phyloP scores from a whole-genome alignment of 1,140 invertebrate genomes.

The Drosophila asahinai region DNA sequence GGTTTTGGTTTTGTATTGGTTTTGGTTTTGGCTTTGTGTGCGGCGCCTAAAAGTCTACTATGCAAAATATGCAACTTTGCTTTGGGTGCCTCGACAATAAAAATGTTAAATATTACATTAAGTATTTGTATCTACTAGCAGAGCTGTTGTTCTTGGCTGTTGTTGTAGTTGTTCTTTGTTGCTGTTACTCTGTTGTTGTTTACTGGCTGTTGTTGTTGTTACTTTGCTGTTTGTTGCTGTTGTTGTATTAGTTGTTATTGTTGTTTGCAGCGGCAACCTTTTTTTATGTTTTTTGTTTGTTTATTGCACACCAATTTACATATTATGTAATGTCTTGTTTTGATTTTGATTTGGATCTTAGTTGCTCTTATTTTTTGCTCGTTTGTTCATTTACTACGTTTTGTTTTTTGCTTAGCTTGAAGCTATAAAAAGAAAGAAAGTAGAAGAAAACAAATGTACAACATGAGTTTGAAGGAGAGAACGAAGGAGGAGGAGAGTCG shows the following conservation, averaged over 20 bases:
- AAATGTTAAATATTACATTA: conserved; percentile 50
- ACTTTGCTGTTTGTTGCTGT: conserved; percentile 32
- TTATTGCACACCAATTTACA: conserved; percentile 73
- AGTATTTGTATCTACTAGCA: conserved; percentile 64
- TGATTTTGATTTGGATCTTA: conserved; percentile 39
- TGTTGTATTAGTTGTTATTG: conserved; percentile 40
- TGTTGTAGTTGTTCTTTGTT: conserved; percentile 38
- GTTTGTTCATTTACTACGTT: conserved; percentile 59
- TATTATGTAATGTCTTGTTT: conserved; percentile 57
- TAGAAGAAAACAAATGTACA: conserved; percentile 81
- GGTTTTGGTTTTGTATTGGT: conserved; percentile 1
- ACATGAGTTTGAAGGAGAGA: conserved; percentile 65
- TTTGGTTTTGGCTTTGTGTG: conserved; percentile 53
- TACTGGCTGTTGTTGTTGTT: conserved; percentile 39
- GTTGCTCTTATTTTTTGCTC: conserved; percentile 36
- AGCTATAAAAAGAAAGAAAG: conserved; percentile 74
- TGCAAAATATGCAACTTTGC: conserved; percentile 67
- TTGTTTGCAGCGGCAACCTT: conserved; percentile 39
- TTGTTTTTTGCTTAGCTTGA: conserved; percentile 68
- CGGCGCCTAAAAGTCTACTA: conserved; percentile 75
- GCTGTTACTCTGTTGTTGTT: conserved; percentile 44
- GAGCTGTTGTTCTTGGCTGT: conserved; percentile 43
- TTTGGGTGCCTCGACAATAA: conserved; percentile 66
- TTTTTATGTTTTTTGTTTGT: conserved; percentile 35
- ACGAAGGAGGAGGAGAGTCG: conserved; percentile 16